Evolutionary conservation across 2,888 invertebrate genomes (phyloP), one percentile per base, ranked within the genome.

Genomic region (Zeuzera pyrina): DNA sequence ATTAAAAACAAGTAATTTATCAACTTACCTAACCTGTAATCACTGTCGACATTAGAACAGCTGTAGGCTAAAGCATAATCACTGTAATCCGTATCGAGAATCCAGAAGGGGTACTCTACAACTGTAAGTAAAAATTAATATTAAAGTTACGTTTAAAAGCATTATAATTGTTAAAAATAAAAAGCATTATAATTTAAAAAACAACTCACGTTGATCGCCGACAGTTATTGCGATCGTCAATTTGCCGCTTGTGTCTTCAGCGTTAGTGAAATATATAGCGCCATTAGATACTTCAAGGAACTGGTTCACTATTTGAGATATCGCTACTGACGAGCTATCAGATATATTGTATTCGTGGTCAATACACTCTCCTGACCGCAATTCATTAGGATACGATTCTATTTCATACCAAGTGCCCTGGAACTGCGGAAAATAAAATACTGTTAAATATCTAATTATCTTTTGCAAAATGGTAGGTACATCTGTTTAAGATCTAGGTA

Each of bases 21-120:
- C n/a, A n/a, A n/a, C n/a, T 62, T 57, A 81, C 81, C 56, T 50
- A 45, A 53, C 63, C 63, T 70, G 30, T 49, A 67, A 36, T 72
- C 62, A 2, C 35, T 10, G 21, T 36, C 29, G 7, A 54, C 32
- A 19, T 76, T 33, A 12, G 52, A 35, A 47, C 67, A 48, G 21
- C 69, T 65, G 45, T 65, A 65, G 1, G 55, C 60, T 15, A 63
- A 42, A 1, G 62, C 62, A 32, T 58, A 60, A 27, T 44, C 47
- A 3, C 16, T 32, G 32, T 65, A 65, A 35, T 65, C 60, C 1
- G 57, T 61, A 31, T 15, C 47, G 22, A 65, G 23, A 23, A 65
- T 50, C 64, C 62, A 65, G 35, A 52, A 65, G 2, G 63, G 61
- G 19, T 8, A 8, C 8, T 19, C 19, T 19, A 8, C 8, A 8